Conservation (phyloP, 2,888 invertebrate genomes). For the Cacoxenus indagator region DNA sequence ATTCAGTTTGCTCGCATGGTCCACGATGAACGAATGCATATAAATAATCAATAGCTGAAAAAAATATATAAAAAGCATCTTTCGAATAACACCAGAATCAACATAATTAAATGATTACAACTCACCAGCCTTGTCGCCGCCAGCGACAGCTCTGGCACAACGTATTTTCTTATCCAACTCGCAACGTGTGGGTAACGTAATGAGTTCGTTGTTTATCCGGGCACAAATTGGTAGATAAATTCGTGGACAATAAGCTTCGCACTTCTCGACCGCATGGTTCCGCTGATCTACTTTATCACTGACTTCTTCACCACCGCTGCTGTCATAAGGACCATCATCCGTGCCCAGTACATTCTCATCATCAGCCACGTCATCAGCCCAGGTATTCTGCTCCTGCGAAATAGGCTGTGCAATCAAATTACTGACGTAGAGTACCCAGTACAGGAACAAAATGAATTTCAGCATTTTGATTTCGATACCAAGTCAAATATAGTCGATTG, state of each 20-base stretch:
- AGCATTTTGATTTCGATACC: background rate
- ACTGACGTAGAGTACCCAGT: background rate
- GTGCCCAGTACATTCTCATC: background rate
- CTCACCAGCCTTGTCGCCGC: background rate
- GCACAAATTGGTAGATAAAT: conserved; percentile 51
- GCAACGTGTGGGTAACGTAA: conserved; percentile 48
- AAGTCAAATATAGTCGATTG: background rate
- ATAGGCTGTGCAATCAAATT: background rate
- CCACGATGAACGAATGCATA: too few relatives aligned
- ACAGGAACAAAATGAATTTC: background rate
- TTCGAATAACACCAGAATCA: too few relatives aligned
- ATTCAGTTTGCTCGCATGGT: too few relatives aligned
- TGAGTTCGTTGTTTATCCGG: conserved; percentile 30
- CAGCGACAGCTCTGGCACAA: conserved; percentile 41
- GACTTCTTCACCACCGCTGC: background rate
- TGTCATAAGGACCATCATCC: background rate
- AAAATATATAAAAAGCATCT: too few relatives aligned
- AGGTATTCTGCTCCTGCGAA: background rate
- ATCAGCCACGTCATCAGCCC: background rate
- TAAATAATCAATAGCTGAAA: too few relatives aligned
- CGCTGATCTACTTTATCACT: background rate
- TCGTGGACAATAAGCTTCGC: conserved; percentile 52
- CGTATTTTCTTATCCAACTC: conserved; percentile 48
- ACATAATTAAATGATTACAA: too few relatives aligned
- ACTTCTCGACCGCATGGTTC: conserved; percentile 25